Evolutionary conservation across 2,113 vertebrate genomes (phyloP).

Genomic region (Pomatorhinus ruficollis): DNA sequence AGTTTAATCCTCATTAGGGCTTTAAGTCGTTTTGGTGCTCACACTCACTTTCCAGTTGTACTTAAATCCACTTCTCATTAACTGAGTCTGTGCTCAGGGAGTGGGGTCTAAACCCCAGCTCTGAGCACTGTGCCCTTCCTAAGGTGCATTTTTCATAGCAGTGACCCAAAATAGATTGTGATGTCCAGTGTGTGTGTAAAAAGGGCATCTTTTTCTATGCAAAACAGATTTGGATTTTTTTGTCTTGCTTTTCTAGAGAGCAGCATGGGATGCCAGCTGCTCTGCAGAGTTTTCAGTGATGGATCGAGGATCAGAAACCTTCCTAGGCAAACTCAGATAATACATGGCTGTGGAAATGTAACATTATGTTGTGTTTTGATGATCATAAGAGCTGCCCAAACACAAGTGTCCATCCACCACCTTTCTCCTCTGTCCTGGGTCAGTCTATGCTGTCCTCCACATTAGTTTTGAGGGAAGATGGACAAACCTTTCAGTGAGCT

Average conservation of each 20-base stretch:
- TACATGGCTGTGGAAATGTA: not conserved
- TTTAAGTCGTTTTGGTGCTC: not conserved
- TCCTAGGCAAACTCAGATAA: not conserved
- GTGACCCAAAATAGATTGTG: not conserved
- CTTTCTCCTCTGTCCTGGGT: not conserved
- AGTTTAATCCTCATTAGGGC: not conserved
- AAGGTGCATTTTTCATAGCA: not conserved
- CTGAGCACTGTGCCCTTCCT: not conserved
- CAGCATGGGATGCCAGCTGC: accelerated
- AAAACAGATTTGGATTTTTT: not conserved
- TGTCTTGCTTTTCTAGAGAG: not conserved
- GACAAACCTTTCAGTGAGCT: not conserved
- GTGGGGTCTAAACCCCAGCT: not conserved
- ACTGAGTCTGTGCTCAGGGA: not conserved
- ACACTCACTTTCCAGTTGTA: not conserved
- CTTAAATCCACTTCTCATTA: not conserved
- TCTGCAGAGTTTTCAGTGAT: accelerated
- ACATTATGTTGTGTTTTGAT: not conserved
- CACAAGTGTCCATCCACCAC: too few relatives aligned
- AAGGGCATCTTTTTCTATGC: not conserved
- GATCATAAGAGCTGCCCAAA: not conserved
- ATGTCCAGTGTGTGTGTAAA: accelerated
- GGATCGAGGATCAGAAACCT: not conserved
- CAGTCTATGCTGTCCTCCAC: not conserved
- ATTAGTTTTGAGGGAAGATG: not conserved